Evolutionary conservation across 2,113 vertebrate genomes (phyloP), one percentile per base, ranked within the genome.

Genomic region (Merops nubicus): DNA sequence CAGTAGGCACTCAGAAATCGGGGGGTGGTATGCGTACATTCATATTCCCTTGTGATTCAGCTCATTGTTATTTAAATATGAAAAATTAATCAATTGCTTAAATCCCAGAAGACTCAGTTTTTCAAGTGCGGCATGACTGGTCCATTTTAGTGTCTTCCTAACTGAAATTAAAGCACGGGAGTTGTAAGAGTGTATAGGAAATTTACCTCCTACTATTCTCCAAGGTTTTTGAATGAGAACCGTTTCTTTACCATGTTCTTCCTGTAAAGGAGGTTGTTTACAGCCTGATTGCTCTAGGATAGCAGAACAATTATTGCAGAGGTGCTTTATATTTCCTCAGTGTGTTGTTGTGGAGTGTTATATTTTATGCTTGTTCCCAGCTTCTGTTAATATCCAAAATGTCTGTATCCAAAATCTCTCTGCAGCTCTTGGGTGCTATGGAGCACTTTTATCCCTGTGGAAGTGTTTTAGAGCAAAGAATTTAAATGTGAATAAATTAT

Each of bases 1-100:
- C 6, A 2, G 17, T 1, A 6, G 47, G 48, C n/a, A 0, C 19
- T 36, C 33, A 11, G 47, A 16, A 63, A 13, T 2, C 0, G 17
- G 42, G 56, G 22, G 8, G 17, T 48, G 28, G 22, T 23, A 3
- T 2, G n/a, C 8, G 0, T 16, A 12, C 23, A 0, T 16, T 53
- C 10, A 0, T 15, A 11, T 42, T 93, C 59, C 75, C 67, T 26
- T 0, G 22, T 11, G 72, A 19, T 70, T 81, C 33, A 22, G 18
- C 42, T 86, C 65, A 3, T 60, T 63, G 23, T 67, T 93, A 73
- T 6, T 93, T 88, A 90, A 96, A 62, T 57, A 10, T 1, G 74
- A 76, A 88, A 69, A 60, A 62, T 34, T 25, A 64, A 78, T 85
- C 53, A 56, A 0, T 60, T 75, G 17, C 29, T 12, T 50, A n/a